A percentile compares a stretch with the other conserved stretches of the same genome.
Conservation (phyloP, 2,888 invertebrate genomes). For the Neoscelio sp. region DNA sequence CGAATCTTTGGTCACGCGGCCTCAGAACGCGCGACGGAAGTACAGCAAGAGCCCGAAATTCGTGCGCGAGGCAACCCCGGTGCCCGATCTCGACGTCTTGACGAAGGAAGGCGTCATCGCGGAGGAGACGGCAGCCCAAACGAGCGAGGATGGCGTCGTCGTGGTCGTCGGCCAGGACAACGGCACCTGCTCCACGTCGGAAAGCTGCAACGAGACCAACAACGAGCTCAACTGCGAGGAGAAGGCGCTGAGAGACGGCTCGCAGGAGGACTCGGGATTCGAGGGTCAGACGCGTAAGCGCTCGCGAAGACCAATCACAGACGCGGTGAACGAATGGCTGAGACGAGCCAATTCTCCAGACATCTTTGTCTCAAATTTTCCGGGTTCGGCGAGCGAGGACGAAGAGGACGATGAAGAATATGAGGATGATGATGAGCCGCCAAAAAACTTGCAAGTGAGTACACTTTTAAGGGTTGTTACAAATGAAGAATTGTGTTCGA, state of each 20-base stretch:
- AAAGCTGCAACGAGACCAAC: slow-evolving; percentile 24
- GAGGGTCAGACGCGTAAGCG: slow-evolving; percentile 74
- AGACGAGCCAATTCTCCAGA: slow-evolving; percentile 81
- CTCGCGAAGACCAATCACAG: slow-evolving; percentile 83
- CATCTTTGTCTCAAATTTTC: slow-evolving; percentile 75
- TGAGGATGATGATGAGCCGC: slow-evolving; percentile 74
- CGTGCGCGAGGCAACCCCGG: slow-evolving; percentile 78
- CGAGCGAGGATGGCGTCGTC: slow-evolving; percentile 14
- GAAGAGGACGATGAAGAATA: slow-evolving; percentile 68
- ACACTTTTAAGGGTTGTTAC: neutral
- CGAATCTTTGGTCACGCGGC: slow-evolving; percentile 70
- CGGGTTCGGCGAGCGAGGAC: slow-evolving; percentile 70
- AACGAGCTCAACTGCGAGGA: slow-evolving; percentile 22
- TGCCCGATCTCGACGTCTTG: slow-evolving; percentile 72
- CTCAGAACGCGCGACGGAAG: slow-evolving; percentile 71
- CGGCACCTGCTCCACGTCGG: slow-evolving; percentile 28
- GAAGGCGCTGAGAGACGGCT: slow-evolving; percentile 63
- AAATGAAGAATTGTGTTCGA: neutral
- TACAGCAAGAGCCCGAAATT: slow-evolving; percentile 76
- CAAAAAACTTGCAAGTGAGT: slow-evolving; percentile 84
- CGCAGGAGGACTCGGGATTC: slow-evolving; percentile 78
- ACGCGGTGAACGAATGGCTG: slow-evolving; percentile 86
- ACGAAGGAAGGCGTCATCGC: slow-evolving; percentile 36
- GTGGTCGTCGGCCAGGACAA: slow-evolving; percentile 25
- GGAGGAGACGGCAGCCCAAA: slow-evolving; percentile 45